Conservation (phyloP, 2,888 invertebrate species). For the Trachelus tabidus region DNA sequence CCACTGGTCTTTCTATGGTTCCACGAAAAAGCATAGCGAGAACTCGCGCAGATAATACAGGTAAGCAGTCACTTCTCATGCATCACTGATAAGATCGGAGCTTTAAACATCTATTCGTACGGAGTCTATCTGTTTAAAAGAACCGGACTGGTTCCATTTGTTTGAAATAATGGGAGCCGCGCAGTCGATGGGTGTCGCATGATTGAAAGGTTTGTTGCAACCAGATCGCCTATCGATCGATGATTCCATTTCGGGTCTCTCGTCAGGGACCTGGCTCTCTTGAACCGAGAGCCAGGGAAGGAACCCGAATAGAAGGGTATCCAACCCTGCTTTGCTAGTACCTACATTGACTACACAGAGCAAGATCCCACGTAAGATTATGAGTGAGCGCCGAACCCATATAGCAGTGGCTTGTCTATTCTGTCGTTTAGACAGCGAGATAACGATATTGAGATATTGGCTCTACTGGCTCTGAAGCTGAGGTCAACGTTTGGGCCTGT, state of each 20-base stretch:
- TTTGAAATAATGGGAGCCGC: slow-evolving; percentile 45
- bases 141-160: slow-evolving; percentile 26
- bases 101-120: slow-evolving; percentile 26
- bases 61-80: slow-evolving; percentile 37
- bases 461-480: slow-evolving; percentile 19
- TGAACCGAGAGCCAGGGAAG: slow-evolving; percentile 10
- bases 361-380: slow-evolving; percentile 42
- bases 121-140: slow-evolving; percentile 18
- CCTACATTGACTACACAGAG: slow-evolving; percentile 33
- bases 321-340: slow-evolving; percentile 18
- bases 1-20: background rate
- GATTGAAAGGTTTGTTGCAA: slow-evolving; percentile 54
- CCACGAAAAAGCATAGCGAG: slow-evolving; percentile 1
- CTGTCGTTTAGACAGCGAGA: slow-evolving; percentile 44
- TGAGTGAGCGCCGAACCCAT: slow-evolving; percentile 37
- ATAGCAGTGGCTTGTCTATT: slow-evolving; percentile 38
- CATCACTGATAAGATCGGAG: slow-evolving; percentile 46
- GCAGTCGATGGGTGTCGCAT: slow-evolving; percentile 52
- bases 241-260: slow-evolving; percentile 49
- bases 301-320: slow-evolving; percentile 19
- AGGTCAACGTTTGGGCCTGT: slow-evolving; percentile 43
- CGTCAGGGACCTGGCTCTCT: slow-evolving; percentile 1
- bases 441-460: slow-evolving; percentile 55
- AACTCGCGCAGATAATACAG: slow-evolving; percentile 6
- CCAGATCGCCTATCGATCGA: slow-evolving; percentile 53